Percentiles rank a stretch among this genome's conserved stretches.
These are phyloP conservation scores for Thera obeliscata DNA, from an alignment of 2,888 invertebrate genomes.

Conservation along the genomic window DNA sequence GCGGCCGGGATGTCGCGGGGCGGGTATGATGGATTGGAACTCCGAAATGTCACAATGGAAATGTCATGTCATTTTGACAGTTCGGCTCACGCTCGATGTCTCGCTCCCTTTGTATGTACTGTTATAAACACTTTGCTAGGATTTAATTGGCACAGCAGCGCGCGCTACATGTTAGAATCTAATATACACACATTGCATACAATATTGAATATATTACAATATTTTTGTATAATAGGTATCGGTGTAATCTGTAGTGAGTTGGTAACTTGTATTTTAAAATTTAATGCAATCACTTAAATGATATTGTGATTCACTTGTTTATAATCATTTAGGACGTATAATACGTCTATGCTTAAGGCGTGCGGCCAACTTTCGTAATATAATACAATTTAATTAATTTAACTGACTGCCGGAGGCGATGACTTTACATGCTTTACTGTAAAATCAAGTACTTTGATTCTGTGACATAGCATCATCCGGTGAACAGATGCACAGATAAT, in stretches of 20 bases:
- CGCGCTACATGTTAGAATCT: constrained; percentile 69
- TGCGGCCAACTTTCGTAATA: constrained; percentile 68
- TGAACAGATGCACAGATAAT: not conserved
- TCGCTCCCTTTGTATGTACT: constrained; percentile 28
- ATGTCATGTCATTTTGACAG: constrained; percentile 23
- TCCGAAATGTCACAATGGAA: constrained; percentile 27
- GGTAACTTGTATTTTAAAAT: constrained; percentile 74
- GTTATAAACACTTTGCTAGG: constrained; percentile 36
- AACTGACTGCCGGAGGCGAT: constrained; percentile 32
- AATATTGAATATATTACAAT: constrained; percentile 69
- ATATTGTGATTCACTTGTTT: constrained; percentile 66
- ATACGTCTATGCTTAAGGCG: constrained; percentile 72
- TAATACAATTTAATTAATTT: constrained; percentile 21
- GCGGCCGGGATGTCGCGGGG: constrained; percentile 45
- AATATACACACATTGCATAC: constrained; percentile 76
- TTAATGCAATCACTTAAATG: constrained; percentile 58
- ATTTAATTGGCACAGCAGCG: constrained; percentile 63
- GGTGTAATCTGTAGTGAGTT: constrained; percentile 79
- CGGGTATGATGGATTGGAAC: constrained; percentile 16
- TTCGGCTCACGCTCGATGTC: constrained; percentile 19
- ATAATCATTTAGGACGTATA: constrained; percentile 55
- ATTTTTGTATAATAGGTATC: constrained; percentile 82
- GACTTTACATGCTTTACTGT: constrained; percentile 5
- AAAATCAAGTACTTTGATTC: not conserved
- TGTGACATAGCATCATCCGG: not conserved